Evolutionary conservation across 2,113 vertebrate genomes (phyloP).

Genomic region (Eonycteris spelaea): DNA sequence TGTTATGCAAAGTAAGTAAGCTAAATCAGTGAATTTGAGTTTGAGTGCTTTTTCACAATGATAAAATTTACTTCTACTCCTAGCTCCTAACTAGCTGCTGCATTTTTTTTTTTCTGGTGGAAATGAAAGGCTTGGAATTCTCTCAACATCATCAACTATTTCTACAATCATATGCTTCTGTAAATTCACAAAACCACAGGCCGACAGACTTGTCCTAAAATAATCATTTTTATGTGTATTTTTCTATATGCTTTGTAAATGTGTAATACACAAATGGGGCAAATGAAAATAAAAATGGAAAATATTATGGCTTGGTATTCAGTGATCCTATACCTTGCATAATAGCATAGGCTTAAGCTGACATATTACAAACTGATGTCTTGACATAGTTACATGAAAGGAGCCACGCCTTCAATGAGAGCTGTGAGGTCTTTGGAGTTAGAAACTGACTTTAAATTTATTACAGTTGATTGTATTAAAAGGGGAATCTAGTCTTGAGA

Average conservation of each 20-base stretch:
- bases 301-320: background rate
- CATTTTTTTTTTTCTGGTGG: background rate
- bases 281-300: background rate
- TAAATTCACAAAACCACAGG: background rate
- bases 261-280: background rate
- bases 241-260: background rate
- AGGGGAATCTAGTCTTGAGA: background rate
- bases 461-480: background rate
- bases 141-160: background rate
- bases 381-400: background rate
- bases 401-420: background rate
- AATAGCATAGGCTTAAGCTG: background rate
- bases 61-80: background rate
- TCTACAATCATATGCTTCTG: background rate
- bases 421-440: background rate
- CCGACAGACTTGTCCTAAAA: background rate
- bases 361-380: background rate
- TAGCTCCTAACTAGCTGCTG: background rate
- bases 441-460: background rate
- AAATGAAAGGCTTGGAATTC: background rate
- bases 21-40: background rate
- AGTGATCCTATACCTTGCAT: background rate
- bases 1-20: background rate
- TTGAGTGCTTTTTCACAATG: background rate
- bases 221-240: background rate